Evolutionary conservation across 2,888 invertebrate species (phyloP).

Genomic region (Julus scandinavius): DNA sequence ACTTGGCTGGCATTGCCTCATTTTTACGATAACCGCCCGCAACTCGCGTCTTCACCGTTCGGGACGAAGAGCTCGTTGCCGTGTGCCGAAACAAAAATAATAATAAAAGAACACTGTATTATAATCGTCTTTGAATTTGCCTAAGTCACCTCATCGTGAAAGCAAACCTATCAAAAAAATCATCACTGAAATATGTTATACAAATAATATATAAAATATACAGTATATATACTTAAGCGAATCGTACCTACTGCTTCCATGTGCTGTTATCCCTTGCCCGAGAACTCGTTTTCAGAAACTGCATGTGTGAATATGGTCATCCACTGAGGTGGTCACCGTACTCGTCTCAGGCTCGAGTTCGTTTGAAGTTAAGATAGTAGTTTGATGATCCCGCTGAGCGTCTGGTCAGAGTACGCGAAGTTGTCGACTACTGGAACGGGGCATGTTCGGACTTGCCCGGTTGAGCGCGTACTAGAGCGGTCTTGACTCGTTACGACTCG

Average conservation of each 20-base stretch:
- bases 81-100: not conserved
- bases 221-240: constrained; percentile 32
- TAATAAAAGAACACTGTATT: constrained; percentile 34
- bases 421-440: no score
- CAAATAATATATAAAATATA: constrained; percentile 42
- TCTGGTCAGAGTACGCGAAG: no score
- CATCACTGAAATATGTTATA: constrained; percentile 16
- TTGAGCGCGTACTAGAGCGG: no score
- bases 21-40: not conserved
- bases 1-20: constrained; percentile 18
- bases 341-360: no score
- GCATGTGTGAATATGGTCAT: constrained; percentile 32
- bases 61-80: constrained; percentile 26
- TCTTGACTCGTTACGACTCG: no score
- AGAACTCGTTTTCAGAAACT: constrained; percentile 16
- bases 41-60: not conserved
- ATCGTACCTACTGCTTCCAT: constrained; percentile 34
- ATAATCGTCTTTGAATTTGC: constrained; percentile 42
- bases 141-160: constrained; percentile 42
- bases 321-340: no score
- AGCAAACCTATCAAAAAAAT: constrained; percentile 40
- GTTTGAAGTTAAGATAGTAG: no score
- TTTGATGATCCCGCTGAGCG: no score
- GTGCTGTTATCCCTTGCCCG: constrained; percentile 26
- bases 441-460: no score